These are phyloP conservation scores for Autographa pulchrina DNA, from an alignment of 2,888 invertebrate genomes.

Conservation along the genomic window DNA sequence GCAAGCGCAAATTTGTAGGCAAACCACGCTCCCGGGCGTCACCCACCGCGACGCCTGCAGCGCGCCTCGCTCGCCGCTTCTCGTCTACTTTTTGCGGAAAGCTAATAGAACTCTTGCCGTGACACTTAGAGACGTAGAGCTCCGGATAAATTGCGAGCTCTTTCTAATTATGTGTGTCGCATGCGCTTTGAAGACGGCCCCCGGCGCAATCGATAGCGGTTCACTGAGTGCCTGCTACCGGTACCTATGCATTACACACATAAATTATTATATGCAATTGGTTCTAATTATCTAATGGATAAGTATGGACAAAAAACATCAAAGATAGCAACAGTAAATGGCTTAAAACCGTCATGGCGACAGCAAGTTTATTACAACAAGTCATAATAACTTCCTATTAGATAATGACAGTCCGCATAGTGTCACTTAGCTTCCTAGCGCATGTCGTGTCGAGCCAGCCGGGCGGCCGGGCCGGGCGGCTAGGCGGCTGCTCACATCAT, in stretches of 20 bases:
- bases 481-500: neutral
- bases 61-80: conserved; percentile 2
- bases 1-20: conserved; percentile 50
- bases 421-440: too few species aligned
- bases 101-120: conserved; percentile 12
- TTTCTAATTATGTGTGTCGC: conserved; percentile 32
- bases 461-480: too few species aligned
- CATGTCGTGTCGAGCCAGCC: neutral
- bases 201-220: conserved; percentile 16
- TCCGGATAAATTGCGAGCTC: conserved; percentile 11
- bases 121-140: conserved; percentile 4
- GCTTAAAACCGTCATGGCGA: too few species aligned
- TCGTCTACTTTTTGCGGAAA: conserved; percentile 15
- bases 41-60: neutral
- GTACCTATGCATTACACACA: neutral
- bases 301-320: neutral
- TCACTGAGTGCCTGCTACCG: neutral
- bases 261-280: neutral
- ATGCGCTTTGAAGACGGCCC: conserved; percentile 16
- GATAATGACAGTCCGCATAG: too few species aligned
- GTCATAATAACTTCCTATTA: too few species aligned
- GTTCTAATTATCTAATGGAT: neutral
- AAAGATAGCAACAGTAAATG: too few species aligned
- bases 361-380: too few species aligned
- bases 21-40: conserved; percentile 22